A percentile compares a stretch with the other conserved stretches of the same genome.
phyloP scores from a whole-genome alignment of 2,888 invertebrate species.

The Rosalia funebris region DNA sequence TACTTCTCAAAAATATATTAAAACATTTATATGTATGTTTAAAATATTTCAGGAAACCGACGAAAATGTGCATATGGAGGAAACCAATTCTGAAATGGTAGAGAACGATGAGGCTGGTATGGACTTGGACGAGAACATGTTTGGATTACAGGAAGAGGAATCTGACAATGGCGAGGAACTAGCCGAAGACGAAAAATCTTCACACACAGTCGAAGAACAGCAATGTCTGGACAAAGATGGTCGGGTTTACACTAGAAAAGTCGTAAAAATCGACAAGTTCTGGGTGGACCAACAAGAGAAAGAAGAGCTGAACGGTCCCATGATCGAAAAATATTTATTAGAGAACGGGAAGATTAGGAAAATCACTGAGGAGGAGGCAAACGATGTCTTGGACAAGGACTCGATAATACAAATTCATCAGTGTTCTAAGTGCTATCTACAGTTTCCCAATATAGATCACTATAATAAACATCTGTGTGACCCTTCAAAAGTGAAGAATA shows the following conservation, averaged over 20 bases:
- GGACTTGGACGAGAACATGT: constrained; percentile 18
- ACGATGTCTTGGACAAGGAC: constrained; percentile 38
- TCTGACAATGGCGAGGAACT: constrained; percentile 30
- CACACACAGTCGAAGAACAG: constrained; percentile 61
- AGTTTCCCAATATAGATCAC: constrained; percentile 63
- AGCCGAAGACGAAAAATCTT: constrained; percentile 28
- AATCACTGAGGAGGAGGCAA: constrained; percentile 47
- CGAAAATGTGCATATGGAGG: constrained; percentile 6
- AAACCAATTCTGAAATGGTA: constrained; percentile 5
- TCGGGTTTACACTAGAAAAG: constrained; percentile 66
- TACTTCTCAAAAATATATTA: too few species aligned
- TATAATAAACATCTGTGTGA: constrained; percentile 64
- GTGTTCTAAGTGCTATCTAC: constrained; percentile 64
- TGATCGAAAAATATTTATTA: constrained; percentile 49
- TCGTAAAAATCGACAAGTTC: constrained; percentile 70
- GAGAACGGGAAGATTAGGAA: constrained; percentile 51
- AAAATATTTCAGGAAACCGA: constrained; percentile 40
- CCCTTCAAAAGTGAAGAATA: constrained; percentile 56
- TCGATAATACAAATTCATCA: constrained; percentile 60
- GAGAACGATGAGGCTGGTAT: constrained; percentile 15
- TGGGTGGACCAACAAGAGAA: constrained; percentile 63
- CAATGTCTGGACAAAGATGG: constrained; percentile 66
- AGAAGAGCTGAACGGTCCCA: constrained; percentile 47
- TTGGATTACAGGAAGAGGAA: constrained; percentile 36
- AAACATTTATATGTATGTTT: too few species aligned